Evolutionary conservation across 37 sponge, comb jelly and placozoan genomes (phyloP).

Genomic region (Halichondria panicea): DNA sequence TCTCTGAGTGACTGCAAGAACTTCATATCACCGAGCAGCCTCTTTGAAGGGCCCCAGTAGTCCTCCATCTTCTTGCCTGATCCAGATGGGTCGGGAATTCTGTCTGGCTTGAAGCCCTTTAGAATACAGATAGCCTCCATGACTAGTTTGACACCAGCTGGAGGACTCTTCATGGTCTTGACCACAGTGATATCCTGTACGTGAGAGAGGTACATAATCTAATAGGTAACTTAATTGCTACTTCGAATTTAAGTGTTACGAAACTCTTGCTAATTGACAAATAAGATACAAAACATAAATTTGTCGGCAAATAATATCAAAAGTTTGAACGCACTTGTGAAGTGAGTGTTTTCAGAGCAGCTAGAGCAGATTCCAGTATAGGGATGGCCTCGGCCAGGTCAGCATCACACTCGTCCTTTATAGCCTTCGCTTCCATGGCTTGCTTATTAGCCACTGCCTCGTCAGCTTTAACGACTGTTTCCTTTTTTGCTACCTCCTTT

Average conservation of each 20-base stretch:
- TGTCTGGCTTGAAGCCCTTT: conserved; percentile 91
- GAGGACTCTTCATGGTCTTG: conserved; percentile 96
- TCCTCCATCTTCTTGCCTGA: conserved; percentile 95
- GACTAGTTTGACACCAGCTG: conserved; percentile 89
- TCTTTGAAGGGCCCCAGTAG: conserved; percentile 95
- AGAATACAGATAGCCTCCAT: conserved; percentile 98
- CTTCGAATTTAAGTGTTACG: not conserved
- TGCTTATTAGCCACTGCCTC: conserved; percentile 97
- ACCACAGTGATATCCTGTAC: conserved; percentile 85
- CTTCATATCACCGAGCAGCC: conserved; percentile 89
- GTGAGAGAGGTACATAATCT: conserved; percentile 1
- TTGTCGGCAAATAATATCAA: too few relatives aligned
- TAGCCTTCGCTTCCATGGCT: conserved; percentile 93
- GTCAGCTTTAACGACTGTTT: conserved; percentile 94
- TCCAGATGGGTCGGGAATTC: conserved; percentile 87
- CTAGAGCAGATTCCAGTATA: conserved; percentile 90
- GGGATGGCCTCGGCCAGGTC: conserved; percentile 96
- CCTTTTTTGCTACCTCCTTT: conserved; percentile 92
- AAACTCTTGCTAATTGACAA: not conserved
- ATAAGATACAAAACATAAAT: too few relatives aligned
- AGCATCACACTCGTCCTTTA: conserved; percentile 98
- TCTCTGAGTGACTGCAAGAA: conserved; percentile 85
- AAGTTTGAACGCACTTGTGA: conserved; percentile 40
- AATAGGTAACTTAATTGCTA: not conserved
- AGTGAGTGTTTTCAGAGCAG: conserved; percentile 94